Evolutionary conservation across 2,113 vertebrate genomes (phyloP).

Genomic region (Chaetura pelagica): DNA sequence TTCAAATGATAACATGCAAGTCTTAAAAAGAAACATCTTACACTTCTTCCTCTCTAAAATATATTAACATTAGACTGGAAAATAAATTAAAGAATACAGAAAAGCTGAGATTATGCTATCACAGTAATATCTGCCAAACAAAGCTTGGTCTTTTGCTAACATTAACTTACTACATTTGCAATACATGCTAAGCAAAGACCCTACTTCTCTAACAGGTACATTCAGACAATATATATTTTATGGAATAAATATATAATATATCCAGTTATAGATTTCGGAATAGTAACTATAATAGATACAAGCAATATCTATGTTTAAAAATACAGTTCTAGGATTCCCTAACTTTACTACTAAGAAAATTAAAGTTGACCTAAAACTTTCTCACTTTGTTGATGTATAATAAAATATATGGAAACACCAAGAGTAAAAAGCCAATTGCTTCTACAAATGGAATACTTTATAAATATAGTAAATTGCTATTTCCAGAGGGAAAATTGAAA

Average conservation of each 20-base stretch:
- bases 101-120: constrained; percentile 48
- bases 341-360: constrained; percentile 71
- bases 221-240: constrained; percentile 76
- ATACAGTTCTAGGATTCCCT: constrained; percentile 71
- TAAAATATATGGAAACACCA: constrained; percentile 74
- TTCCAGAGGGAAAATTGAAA: constrained; percentile 55
- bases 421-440: constrained; percentile 75
- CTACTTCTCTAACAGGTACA: constrained; percentile 73
- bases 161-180: constrained; percentile 69
- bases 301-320: constrained; percentile 76
- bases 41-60: constrained; percentile 51
- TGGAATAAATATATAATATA: constrained; percentile 80
- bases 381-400: constrained; percentile 63
- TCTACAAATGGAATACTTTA: constrained; percentile 71
- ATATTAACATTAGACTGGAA: constrained; percentile 57
- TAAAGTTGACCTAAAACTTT: constrained; percentile 70
- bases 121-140: constrained; percentile 53
- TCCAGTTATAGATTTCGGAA: constrained; percentile 76
- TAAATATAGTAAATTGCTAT: constrained; percentile 70
- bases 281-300: constrained; percentile 73
- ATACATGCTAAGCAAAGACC: constrained; percentile 72
- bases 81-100: constrained; percentile 67
- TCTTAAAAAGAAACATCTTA: constrained; percentile 46
- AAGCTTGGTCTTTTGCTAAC: constrained; percentile 66
- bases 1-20: background rate